These are phyloP conservation scores for Drosophila subpulchrella DNA, from an alignment of 1,140 invertebrate species.

Conservation along the genomic window DNA sequence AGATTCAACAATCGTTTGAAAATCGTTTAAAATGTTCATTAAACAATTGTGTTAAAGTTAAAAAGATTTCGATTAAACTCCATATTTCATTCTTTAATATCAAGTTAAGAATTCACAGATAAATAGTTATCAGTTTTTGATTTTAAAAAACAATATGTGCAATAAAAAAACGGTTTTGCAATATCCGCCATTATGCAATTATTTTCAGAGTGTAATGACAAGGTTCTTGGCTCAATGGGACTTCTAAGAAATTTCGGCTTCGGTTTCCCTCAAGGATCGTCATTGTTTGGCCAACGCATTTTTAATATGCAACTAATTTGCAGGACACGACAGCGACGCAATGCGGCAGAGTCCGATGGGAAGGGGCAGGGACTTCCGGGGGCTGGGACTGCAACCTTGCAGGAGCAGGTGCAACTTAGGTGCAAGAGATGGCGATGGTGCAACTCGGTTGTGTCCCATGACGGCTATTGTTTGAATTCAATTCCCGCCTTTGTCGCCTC, in stretches of 20 bases:
- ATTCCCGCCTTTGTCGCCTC: conserved; percentile 81
- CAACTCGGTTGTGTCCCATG: conserved; percentile 56
- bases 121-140: no score
- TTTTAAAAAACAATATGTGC: no score
- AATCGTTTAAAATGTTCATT: no score
- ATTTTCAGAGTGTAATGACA: neutral
- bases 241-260: conserved; percentile 23
- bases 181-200: neutral
- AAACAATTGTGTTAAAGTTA: no score
- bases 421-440: conserved; percentile 13
- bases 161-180: no score
- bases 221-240: conserved; percentile 12
- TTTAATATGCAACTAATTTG: conserved; percentile 83
- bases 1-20: no score
- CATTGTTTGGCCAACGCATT: conserved; percentile 76
- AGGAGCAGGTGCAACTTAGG: conserved; percentile 1
- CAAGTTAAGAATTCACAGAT: no score
- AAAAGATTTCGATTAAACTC: no score
- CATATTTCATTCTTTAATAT: no score
- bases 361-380: neutral
- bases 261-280: conserved; percentile 33
- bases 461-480: conserved; percentile 79
- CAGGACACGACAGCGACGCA: conserved; percentile 59
- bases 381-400: conserved; percentile 7
- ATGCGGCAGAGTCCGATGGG: conserved; percentile 50